A percentile compares a stretch with the other conserved stretches of the same genome.
Evolutionary conservation across 2,888 invertebrate species (phyloP).

Genomic region (Lithodes maja): DNA sequence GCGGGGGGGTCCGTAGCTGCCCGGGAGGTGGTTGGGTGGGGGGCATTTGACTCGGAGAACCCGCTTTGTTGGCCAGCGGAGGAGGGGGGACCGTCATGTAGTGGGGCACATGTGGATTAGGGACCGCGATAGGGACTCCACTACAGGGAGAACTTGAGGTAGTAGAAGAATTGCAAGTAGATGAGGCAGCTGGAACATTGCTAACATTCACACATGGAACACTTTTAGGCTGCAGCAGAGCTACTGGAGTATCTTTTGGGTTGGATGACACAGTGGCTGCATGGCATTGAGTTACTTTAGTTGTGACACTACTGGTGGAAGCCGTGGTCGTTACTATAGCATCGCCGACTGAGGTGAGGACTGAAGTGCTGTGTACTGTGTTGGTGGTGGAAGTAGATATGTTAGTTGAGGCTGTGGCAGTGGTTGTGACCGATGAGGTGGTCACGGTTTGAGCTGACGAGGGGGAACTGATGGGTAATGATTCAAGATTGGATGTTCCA

Average conservation of each 20-base stretch:
- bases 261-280: conserved; percentile 40
- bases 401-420: conserved; percentile 14
- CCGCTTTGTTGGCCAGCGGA: neutral
- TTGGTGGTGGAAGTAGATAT: conserved; percentile 20
- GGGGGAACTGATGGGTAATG: conserved; percentile 17
- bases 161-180: conserved; percentile 28
- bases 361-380: conserved; percentile 10
- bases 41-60: conserved; percentile 37
- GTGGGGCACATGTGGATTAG: conserved; percentile 29
- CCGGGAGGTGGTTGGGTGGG: conserved; percentile 42
- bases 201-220: conserved; percentile 32
- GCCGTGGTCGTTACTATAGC: conserved; percentile 21
- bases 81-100: conserved; percentile 58
- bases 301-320: conserved; percentile 35
- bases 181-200: neutral
- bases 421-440: conserved; percentile 15
- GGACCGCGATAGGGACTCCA: conserved; percentile 21
- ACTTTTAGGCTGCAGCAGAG: conserved; percentile 22
- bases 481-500: neutral
- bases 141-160: conserved; percentile 31
- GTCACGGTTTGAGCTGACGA: neutral
- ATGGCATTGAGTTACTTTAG: conserved; percentile 55
- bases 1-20: conserved; percentile 57
- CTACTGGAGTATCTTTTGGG: conserved; percentile 31
- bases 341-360: conserved; percentile 14